These are phyloP conservation scores for Lycodopsis pacificus DNA, from an alignment of 2,797 vertebrate species.

Conservation along the genomic window DNA sequence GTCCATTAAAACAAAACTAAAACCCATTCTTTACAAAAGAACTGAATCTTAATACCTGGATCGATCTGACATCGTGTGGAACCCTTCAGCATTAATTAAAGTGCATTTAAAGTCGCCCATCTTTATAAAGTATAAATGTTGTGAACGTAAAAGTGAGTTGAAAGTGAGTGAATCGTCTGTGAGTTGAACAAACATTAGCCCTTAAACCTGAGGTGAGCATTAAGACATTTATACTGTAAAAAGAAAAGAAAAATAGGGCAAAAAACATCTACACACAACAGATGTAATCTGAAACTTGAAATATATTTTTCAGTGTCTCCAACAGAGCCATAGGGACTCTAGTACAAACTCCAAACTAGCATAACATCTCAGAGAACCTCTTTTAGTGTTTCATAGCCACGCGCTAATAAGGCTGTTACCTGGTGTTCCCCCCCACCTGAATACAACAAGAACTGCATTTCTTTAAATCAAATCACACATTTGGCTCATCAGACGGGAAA, in stretches of 20 bases:
- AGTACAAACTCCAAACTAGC: background rate
- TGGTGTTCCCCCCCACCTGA: background rate
- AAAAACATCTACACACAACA: constrained; percentile 9
- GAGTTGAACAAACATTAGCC: constrained; percentile 26
- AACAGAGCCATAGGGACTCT: constrained; percentile 4
- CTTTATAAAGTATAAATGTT: constrained; percentile 38
- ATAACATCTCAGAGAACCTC: constrained; percentile 9
- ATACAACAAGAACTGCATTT: constrained; percentile 20
- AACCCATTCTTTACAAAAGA: constrained; percentile 58
- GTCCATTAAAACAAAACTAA: constrained; percentile 75
- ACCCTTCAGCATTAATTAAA: constrained; percentile 75
- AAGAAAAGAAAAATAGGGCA: background rate
- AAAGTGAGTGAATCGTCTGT: constrained; percentile 12
- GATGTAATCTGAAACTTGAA: background rate
- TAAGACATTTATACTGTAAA: constrained; percentile 37
- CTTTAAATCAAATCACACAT: constrained; percentile 8
- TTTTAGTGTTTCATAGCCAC: constrained; percentile 36
- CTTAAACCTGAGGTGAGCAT: constrained; percentile 57
- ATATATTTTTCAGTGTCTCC: background rate
- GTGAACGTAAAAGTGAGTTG: background rate
- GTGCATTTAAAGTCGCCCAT: constrained; percentile 73
- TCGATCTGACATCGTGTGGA: constrained; percentile 51
- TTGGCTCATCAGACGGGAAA: constrained; percentile 28
- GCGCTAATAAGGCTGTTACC: constrained; percentile 52
- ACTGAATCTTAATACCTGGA: constrained; percentile 34